phyloP scores from a whole-genome alignment of 2,888 invertebrate genomes.

The Drosophila rubida region DNA sequence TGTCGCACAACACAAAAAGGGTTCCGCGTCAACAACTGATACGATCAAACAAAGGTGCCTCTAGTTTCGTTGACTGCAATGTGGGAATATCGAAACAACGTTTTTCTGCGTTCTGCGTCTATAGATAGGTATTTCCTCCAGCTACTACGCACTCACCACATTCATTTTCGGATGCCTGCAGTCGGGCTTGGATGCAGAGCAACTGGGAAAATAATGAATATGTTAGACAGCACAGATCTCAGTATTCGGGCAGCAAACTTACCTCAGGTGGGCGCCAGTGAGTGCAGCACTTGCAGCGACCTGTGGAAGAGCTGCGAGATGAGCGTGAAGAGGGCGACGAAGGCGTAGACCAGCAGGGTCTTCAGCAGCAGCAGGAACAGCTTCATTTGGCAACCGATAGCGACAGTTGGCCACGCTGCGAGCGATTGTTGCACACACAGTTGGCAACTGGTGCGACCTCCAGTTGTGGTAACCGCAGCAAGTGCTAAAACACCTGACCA shows the following conservation, averaged over 20 bases:
- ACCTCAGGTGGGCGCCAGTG: conserved; percentile 7
- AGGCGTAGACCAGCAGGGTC: conserved; percentile 59
- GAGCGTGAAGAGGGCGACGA: conserved; percentile 60
- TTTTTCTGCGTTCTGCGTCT: too few species aligned
- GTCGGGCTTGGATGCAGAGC: too few species aligned
- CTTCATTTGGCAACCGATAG: conserved; percentile 50
- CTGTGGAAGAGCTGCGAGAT: conserved; percentile 55
- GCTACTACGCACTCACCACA: too few species aligned
- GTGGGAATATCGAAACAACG: too few species aligned
- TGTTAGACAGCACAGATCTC: too few species aligned
- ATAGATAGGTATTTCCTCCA: too few species aligned
- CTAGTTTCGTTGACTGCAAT: too few species aligned
- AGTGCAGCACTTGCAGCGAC: conserved; percentile 45
- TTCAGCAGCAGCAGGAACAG: conserved; percentile 56
- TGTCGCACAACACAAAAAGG: background rate
- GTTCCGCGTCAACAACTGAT: background rate
- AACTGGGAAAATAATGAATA: too few species aligned
- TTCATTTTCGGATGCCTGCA: too few species aligned
- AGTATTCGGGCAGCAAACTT: too few species aligned
- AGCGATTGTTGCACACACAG: background rate
- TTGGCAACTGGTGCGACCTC: background rate
- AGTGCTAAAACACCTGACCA: conserved; percentile 29
- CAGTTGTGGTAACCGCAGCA: conserved; percentile 6
- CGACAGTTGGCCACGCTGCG: conserved; percentile 4
- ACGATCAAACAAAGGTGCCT: background rate